A percentile compares a stretch with the other conserved stretches of the same genome.
phyloP scores from a whole-genome alignment of 2,113 vertebrate genomes.

The Chlorodrepanis virens region DNA sequence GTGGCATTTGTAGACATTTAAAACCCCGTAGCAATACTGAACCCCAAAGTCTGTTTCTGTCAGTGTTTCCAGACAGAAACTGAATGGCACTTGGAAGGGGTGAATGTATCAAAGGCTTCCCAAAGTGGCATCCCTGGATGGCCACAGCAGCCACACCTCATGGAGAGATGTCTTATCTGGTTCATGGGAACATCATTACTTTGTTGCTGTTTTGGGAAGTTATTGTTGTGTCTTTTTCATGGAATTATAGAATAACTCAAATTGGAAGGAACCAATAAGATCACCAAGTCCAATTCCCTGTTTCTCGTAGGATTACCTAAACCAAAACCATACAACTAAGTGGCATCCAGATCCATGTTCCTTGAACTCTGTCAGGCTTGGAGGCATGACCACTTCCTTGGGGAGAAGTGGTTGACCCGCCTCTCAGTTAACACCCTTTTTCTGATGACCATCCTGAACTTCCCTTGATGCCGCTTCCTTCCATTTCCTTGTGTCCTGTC shows the following conservation, averaged over 20 bases:
- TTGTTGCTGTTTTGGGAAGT: neutral
- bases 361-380: neutral
- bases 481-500: fast-evolving
- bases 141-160: neutral
- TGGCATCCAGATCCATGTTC: neutral
- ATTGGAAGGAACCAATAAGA: neutral
- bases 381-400: fast-evolving
- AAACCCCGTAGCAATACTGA: neutral
- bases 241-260: neutral
- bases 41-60: neutral
- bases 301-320: neutral
- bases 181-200: neutral
- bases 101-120: neutral
- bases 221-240: neutral
- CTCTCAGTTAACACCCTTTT: neutral
- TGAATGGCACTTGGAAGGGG: neutral
- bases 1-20: neutral
- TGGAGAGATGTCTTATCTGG: neutral
- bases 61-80: neutral
- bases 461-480: neutral
- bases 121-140: neutral
- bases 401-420: fast-evolving
- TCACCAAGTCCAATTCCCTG: neutral
- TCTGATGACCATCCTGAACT: neutral
- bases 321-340: neutral